Conservation (phyloP, 2,797 vertebrate species). For the Peromyscus attwateri region DNA sequence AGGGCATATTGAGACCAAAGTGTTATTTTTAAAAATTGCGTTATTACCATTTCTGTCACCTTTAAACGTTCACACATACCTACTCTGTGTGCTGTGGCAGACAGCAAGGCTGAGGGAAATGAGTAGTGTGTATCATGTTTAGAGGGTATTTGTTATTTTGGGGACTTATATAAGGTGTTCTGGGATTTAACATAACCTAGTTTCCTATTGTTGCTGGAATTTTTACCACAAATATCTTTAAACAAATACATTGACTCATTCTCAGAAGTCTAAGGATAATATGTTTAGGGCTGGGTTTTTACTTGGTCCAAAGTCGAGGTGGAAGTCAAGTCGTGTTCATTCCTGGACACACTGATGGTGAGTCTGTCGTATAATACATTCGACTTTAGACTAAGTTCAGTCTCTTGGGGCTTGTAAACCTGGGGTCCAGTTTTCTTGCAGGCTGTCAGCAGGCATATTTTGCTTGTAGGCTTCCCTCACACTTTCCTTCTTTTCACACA, state of each 20-base stretch:
- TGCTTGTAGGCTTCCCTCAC: background rate
- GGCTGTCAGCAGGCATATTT: background rate
- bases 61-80: background rate
- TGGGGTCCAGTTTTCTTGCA: background rate
- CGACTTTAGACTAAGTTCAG: background rate
- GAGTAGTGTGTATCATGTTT: background rate
- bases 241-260: background rate
- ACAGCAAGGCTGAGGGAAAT: background rate
- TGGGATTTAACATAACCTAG: background rate
- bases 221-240: background rate
- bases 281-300: background rate
- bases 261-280: background rate
- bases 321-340: background rate
- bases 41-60: background rate
- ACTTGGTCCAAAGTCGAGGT: background rate
- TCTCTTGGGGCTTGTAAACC: background rate
- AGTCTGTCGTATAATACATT: background rate
- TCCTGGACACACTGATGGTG: background rate
- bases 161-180: background rate
- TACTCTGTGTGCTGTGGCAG: background rate
- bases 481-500: background rate
- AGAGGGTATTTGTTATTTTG: background rate
- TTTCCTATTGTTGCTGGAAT: background rate
- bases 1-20: background rate
- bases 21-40: background rate